A percentile compares a stretch with the other conserved stretches of the same genome.
phyloP scores from a whole-genome alignment of 2,797 vertebrate species.

The Cyclopterus lumpus region DNA sequence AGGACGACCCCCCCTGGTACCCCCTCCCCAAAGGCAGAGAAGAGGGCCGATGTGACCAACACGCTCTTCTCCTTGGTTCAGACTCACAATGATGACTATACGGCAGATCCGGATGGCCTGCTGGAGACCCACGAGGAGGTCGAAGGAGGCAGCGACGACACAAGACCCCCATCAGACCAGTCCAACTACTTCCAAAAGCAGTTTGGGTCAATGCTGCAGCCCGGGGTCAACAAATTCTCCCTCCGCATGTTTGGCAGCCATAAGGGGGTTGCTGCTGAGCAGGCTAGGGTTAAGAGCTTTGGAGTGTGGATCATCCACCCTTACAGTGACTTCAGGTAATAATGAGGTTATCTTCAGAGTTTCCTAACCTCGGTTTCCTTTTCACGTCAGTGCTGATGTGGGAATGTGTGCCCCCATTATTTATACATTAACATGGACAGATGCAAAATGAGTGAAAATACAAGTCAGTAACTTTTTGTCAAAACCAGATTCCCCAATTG shows the following conservation, averaged over 20 bases:
- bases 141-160: constrained; percentile 55
- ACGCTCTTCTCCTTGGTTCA: constrained; percentile 77
- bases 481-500: background rate
- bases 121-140: constrained; percentile 57
- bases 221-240: constrained; percentile 97
- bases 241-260: constrained; percentile 96
- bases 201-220: constrained; percentile 90
- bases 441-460: background rate
- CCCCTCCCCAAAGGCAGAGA: constrained; percentile 67
- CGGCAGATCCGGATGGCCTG: constrained; percentile 74
- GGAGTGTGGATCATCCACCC: constrained; percentile 96
- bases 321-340: constrained; percentile 97
- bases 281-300: constrained; percentile 92
- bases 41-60: constrained; percentile 66
- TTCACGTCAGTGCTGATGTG: background rate
- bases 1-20: constrained; percentile 65
- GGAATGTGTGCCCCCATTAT: background rate
- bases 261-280: constrained; percentile 93
- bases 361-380: background rate
- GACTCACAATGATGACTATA: constrained; percentile 77
- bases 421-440: background rate
- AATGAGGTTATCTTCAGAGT: background rate
- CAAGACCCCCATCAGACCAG: constrained; percentile 33
- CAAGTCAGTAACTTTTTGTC: background rate
- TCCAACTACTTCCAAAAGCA: constrained; percentile 86